Conservation (phyloP, 1,140 invertebrate genomes). For the Wasmannia auropunctata region DNA sequence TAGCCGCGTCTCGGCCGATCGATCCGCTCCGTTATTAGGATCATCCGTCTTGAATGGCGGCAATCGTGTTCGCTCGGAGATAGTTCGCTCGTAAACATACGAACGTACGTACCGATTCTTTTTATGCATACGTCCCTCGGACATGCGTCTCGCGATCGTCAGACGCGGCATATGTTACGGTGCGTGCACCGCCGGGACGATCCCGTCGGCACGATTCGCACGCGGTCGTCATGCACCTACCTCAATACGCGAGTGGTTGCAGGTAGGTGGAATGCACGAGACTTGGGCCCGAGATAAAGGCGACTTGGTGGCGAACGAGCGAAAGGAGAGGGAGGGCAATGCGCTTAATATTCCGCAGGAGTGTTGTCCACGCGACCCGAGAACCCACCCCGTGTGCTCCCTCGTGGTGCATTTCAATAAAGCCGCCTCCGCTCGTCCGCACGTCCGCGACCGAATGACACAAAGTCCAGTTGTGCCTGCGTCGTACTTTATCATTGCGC, state of each 20-base stretch:
- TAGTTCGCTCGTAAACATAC: conserved; percentile 39
- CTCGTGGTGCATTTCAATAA: conserved; percentile 74
- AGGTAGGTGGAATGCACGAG: conserved; percentile 66
- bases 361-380: conserved; percentile 81
- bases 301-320: background rate
- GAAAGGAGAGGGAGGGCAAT: background rate
- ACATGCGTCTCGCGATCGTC: conserved; percentile 14
- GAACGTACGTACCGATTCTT: background rate
- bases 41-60: conserved; percentile 44
- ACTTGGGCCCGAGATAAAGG: conserved; percentile 44
- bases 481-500: background rate
- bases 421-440: conserved; percentile 66
- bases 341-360: conserved; percentile 79
- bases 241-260: conserved; percentile 68
- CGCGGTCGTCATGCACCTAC: conserved; percentile 63
- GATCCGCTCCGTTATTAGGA: conserved; percentile 41
- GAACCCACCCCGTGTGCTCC: conserved; percentile 70
- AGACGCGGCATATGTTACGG: conserved; percentile 3
- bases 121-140: background rate
- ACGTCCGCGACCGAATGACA: conserved; percentile 19
- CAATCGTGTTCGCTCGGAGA: conserved; percentile 37
- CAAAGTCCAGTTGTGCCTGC: conserved; percentile 16
- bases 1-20: conserved; percentile 4
- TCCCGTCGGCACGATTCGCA: conserved; percentile 36
- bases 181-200: background rate